These are phyloP conservation scores for Labeo rohita DNA, from an alignment of 2,113 vertebrate genomes.

Conservation along the genomic window DNA sequence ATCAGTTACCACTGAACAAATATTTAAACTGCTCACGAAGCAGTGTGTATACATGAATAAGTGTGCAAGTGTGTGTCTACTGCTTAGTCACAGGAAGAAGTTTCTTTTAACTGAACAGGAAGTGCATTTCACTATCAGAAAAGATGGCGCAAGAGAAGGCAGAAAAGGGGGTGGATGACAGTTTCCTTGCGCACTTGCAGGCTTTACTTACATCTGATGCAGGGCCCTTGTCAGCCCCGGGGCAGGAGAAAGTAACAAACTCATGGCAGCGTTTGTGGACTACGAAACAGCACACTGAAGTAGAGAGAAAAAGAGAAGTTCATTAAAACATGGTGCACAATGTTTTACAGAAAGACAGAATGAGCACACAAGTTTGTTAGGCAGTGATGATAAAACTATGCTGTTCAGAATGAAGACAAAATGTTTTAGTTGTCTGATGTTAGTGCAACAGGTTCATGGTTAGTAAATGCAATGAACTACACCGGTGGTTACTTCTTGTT, in stretches of 20 bases:
- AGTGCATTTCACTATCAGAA: slow-evolving; percentile 29
- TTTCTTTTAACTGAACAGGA: slow-evolving; percentile 29
- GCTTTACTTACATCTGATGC: slow-evolving; percentile 74
- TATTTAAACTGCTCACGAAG: slow-evolving; percentile 61
- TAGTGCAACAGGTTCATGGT: background rate
- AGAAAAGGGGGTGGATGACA: background rate
- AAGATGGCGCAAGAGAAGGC: background rate
- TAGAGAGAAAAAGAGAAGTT: slow-evolving; percentile 32
- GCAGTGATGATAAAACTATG: background rate
- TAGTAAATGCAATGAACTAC: background rate
- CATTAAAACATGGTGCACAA: background rate
- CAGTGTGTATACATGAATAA: slow-evolving; percentile 37
- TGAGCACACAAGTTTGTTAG: background rate
- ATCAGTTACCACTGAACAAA: slow-evolving; percentile 47
- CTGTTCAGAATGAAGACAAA: background rate
- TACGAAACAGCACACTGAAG: slow-evolving; percentile 76
- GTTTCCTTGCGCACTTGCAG: background rate
- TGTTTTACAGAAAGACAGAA: background rate
- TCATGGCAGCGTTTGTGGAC: slow-evolving; percentile 81
- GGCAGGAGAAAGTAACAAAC: slow-evolving; percentile 79
- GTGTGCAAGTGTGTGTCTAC: slow-evolving; percentile 23
- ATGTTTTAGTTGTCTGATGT: background rate
- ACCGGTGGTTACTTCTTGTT: background rate
- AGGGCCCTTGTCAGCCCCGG: slow-evolving; percentile 78
- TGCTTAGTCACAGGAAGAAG: slow-evolving; percentile 42